phyloP scores from a whole-genome alignment of 2,888 invertebrate species.

The Physocephala rufipes region DNA sequence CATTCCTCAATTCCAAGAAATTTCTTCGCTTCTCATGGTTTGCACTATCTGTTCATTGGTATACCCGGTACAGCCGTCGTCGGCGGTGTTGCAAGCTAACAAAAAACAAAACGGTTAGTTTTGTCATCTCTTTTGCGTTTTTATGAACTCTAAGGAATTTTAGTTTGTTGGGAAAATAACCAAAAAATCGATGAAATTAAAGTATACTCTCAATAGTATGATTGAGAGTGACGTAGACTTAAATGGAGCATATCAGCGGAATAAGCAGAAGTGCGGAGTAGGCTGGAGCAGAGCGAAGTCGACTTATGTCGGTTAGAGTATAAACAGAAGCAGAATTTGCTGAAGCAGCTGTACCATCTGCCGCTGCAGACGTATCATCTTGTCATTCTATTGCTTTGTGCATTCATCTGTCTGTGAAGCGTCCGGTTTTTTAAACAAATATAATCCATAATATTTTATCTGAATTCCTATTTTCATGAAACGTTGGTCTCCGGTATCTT shows the following conservation, averaged over 20 bases:
- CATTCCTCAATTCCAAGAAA: constrained; percentile 56
- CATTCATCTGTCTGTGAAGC: constrained; percentile 9
- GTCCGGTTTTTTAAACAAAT: constrained; percentile 12
- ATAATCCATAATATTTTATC: neutral
- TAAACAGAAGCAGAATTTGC: neutral
- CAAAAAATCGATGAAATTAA: constrained; percentile 44
- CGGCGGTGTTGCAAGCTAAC: constrained; percentile 44
- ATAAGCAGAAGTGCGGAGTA: too few relatives aligned
- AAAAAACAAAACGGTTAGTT: constrained; percentile 13
- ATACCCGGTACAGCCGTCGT: constrained; percentile 34
- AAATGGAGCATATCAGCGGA: too few relatives aligned
- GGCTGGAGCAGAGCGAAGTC: too few relatives aligned
- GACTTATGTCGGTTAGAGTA: neutral
- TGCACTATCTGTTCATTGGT: constrained; percentile 13
- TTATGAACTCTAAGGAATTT: constrained; percentile 12
- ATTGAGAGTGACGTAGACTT: too few relatives aligned
- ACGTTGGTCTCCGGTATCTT: neutral
- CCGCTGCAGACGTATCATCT: neutral
- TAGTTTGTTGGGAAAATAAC: neutral
- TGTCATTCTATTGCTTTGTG: neutral
- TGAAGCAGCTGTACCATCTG: neutral
- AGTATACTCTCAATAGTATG: constrained; percentile 16
- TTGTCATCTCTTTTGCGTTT: constrained; percentile 10
- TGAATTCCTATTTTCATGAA: neutral
- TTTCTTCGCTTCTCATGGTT: constrained; percentile 43